A percentile compares a stretch with the other conserved stretches of the same genome.
These are phyloP conservation scores for Aporophyla nigra DNA, from an alignment of 2,888 invertebrate species.

Conservation along the genomic window DNA sequence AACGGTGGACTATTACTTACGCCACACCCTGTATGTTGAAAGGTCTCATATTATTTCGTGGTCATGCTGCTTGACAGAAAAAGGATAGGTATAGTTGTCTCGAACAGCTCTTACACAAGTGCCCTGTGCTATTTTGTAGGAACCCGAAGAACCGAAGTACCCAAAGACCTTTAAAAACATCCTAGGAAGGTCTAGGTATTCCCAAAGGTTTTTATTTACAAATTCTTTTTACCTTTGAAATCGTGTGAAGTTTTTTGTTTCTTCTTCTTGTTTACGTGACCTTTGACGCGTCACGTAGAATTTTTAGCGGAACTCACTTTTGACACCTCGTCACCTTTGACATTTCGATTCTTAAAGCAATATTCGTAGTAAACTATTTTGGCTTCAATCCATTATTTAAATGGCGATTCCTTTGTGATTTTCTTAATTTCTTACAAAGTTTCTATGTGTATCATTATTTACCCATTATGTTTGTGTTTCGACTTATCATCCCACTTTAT, in stretches of 20 bases:
- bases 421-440: not conserved
- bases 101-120: not conserved
- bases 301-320: slow-evolving; percentile 27
- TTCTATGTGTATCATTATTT: slow-evolving; percentile 26
- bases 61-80: not conserved
- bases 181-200: not conserved
- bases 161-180: not conserved
- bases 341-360: slow-evolving; percentile 29
- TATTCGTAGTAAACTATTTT: slow-evolving; percentile 3
- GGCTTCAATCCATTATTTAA: not conserved
- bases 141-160: not conserved
- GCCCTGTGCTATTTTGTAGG: not conserved
- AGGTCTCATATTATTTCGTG: not conserved
- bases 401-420: not conserved
- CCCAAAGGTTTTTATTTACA: not conserved
- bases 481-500: slow-evolving; percentile 7
- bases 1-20: no score
- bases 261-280: slow-evolving; percentile 1
- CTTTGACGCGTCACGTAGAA: slow-evolving; percentile 40
- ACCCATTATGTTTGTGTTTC: slow-evolving; percentile 37
- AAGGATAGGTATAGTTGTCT: not conserved
- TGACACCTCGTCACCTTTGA: slow-evolving; percentile 26
- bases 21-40: no score
- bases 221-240: slow-evolving; percentile 6
- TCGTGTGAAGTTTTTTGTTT: slow-evolving; percentile 15